Base-by-base conservation (phyloP, 2,113 vertebrate species). In the Baryphthengus martii region DNA sequence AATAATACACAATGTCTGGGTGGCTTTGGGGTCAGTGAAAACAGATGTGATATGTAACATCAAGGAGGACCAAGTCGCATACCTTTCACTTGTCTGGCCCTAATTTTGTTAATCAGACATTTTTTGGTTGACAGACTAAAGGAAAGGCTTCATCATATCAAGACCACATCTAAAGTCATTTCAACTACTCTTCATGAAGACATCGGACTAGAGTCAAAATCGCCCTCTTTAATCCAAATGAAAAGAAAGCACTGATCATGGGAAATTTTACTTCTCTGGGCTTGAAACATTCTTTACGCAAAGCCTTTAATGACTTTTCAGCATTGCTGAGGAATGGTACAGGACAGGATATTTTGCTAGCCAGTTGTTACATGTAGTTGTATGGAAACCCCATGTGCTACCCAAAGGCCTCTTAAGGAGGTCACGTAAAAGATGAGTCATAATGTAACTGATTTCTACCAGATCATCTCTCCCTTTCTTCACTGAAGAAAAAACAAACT, bases 391-490 rank as follows among this genome's bases (percentile, higher is more conserved):
- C 92, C 95, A 96, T 78, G 92, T 95, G 90, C 92, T 87, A 81
- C 73, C 35, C 83, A 93, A 96, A 90, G 91, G 83, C 73, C 66
- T 92, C 83, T 81, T 58, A 86, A 72, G 52, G 20, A 92, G 90
- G 90, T 95, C 85, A 88, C 93, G 90, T 65, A 90, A 86, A 96
- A 96, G 90, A 96, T 93, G 85, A 95, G 68, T 93, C 85, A 94
- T 93, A 94, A 96, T 72, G 83, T 67, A 86, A 72, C 88, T 93
- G 95, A 90, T 92, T 97, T 96, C 93, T 90, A 72, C 79, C 95
- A 93, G 76, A 95, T 92, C 85, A 87, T 94, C 76, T 35, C 67
- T 84, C 79, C 90, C 49, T 86, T 97, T 93, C 72, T 76, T 93
- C 66, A n/a, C 56, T 75, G 85, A 49, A 94, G 65, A 90, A 75